Base-by-base conservation (phyloP, 2,888 invertebrate genomes). In the Tachina fera region DNA sequence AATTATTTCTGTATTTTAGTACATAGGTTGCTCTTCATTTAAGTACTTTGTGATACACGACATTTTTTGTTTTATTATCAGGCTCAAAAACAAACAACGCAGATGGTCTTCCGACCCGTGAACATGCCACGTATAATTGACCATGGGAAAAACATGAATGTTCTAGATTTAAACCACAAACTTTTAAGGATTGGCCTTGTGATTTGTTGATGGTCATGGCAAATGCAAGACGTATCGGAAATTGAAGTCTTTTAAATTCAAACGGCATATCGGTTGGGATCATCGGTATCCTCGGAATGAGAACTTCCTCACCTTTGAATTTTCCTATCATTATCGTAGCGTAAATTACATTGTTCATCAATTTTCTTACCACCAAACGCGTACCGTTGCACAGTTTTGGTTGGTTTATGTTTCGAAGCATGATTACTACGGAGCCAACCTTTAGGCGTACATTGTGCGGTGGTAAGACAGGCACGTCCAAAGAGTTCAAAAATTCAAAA, bases 121-220 rank as follows among this genome's bases (percentile, higher is more conserved):
- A 68, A 39, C 68, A 68, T 49, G 47, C 68, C 68, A 49, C 68
- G 31, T 68, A 68, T 31, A 49, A 51, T 51, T 68, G 68, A 49
- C 51, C 68, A 39, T 68, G 68, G 19, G 68, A 49, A 68, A 47
- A 68, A 31, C 49, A 39, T 22, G 49, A 8, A 49, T 68, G 14
- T 68, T 39, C 19, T 60, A 71, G 41, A 71, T 51, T 56, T 31
- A 68, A 39, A 22, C 68, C 68, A 51, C 51, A 53, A 43, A 45
- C 43, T 51, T 22, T 39, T 31, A 71, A 56, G 16, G 43, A 43
- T 71, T 71, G 70, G 39, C 70, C 70, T 70, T 70, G 41, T 22
- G 22, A 22, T 22, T 22, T 22, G 22, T 22, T 22, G 22, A 22
- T 22, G 22, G 22, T 22, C 22, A 22, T 22, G 22, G 22, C 22